Percentiles rank a stretch among this genome's conserved stretches.
Evolutionary conservation across 1,140 invertebrate species (phyloP).

Genomic region (Rhyzopertha dominica): DNA sequence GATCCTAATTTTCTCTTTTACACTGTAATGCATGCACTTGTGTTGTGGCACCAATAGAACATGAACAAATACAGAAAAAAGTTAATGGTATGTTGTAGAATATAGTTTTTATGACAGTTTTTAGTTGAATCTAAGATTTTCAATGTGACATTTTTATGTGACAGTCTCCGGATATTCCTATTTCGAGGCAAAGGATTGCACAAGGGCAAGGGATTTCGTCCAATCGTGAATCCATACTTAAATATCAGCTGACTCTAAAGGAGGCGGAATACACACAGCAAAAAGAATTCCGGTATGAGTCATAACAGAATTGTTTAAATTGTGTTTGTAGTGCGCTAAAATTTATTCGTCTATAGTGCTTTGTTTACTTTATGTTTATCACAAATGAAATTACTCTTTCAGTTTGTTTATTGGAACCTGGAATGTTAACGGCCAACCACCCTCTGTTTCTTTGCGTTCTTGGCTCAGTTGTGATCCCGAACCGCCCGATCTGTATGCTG

Average conservation of each 20-base stretch:
- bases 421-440: conserved; percentile 95
- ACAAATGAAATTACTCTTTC: too few relatives aligned
- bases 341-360: too few relatives aligned
- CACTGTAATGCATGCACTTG: too few relatives aligned
- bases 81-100: conserved; percentile 6
- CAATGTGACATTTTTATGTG: conserved; percentile 48
- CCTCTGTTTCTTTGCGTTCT: conserved; percentile 59
- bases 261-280: conserved; percentile 78
- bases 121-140: conserved; percentile 32
- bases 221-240: conserved; percentile 73
- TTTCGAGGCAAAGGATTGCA: conserved; percentile 57
- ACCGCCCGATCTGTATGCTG: conserved; percentile 90
- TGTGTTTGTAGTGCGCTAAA: too few relatives aligned
- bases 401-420: conserved; percentile 89
- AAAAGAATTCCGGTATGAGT: conserved; percentile 65
- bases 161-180: conserved; percentile 52
- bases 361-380: too few relatives aligned
- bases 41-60: too few relatives aligned
- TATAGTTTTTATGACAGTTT: conserved; percentile 4
- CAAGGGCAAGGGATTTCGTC: conserved; percentile 64
- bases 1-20: too few relatives aligned
- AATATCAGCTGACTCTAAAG: conserved; percentile 72
- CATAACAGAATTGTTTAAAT: too few relatives aligned
- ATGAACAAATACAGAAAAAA: conserved; percentile 4
- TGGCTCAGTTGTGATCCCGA: conserved; percentile 78